Percentiles rank a stretch among this genome's conserved stretches.
These are phyloP conservation scores for Nettapus auritus DNA, from an alignment of 2,113 vertebrate species.

Conservation along the genomic window DNA sequence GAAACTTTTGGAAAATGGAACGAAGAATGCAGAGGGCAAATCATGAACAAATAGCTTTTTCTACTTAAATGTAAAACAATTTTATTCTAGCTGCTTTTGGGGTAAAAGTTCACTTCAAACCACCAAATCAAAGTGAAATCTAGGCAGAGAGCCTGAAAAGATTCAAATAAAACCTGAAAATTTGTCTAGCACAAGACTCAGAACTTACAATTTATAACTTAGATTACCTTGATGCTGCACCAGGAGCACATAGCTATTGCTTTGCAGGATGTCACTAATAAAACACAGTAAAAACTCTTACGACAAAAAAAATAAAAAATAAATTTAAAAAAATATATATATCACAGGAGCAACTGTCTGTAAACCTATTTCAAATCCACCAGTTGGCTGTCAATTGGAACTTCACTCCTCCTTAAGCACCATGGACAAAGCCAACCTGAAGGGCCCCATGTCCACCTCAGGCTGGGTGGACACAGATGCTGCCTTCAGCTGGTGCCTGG, in stretches of 20 bases:
- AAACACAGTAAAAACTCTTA: not conserved
- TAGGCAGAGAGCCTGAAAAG: not conserved
- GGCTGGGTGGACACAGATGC: not conserved
- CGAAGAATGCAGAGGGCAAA: not conserved
- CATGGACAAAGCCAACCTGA: not conserved
- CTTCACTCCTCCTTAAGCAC: not conserved
- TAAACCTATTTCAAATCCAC: not conserved
- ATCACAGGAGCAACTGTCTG: not conserved
- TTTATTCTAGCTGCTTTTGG: not conserved
- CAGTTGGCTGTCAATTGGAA: not conserved
- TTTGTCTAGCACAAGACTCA: accelerated
- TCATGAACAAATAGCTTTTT: not conserved
- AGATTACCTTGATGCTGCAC: not conserved
- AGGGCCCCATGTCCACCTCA: not conserved
- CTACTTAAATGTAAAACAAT: not conserved
- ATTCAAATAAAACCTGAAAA: not conserved
- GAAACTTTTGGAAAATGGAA: not conserved
- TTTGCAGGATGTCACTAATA: not conserved
- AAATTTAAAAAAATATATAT: no score
- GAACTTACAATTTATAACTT: not conserved
- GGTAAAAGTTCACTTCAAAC: not conserved
- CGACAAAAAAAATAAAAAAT: not conserved
- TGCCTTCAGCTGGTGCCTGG: not conserved
- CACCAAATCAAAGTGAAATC: not conserved
- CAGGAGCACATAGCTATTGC: accelerated